Percentiles rank a stretch among this genome's conserved stretches.
phyloP scores from a whole-genome alignment of 2,888 invertebrate genomes.

The Conus canariensis region DNA sequence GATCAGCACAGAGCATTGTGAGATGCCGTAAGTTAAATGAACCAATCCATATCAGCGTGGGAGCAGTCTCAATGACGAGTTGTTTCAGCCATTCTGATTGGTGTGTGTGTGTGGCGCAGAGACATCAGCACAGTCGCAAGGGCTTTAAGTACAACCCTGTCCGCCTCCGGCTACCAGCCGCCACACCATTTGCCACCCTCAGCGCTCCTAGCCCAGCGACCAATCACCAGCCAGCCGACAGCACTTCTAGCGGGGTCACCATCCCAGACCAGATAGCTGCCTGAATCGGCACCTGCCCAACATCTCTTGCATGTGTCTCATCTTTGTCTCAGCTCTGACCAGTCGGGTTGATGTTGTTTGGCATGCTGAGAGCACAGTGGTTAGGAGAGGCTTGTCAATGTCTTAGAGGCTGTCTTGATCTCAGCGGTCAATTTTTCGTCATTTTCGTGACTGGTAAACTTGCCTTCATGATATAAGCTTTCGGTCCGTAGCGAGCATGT shows the following conservation, averaged over 20 bases:
- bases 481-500: no score
- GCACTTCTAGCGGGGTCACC: not conserved
- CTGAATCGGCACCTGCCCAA: not conserved
- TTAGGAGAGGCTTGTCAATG: no score
- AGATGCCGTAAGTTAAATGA: no score
- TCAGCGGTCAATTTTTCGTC: not conserved
- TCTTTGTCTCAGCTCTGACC: not conserved
- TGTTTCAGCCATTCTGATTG: not conserved
- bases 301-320: not conserved
- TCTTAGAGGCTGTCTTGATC: not conserved
- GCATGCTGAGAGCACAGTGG: no score
- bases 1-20: no score
- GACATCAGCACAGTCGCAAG: conserved; percentile 39
- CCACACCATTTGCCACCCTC: conserved; percentile 12
- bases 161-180: conserved; percentile 34
- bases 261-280: conserved; percentile 35
- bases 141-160: conserved; percentile 48
- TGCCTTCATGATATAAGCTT: no score
- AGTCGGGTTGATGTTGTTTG: no score
- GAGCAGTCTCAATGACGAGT: no score
- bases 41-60: no score
- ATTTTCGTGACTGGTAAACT: no score
- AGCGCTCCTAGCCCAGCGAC: not conserved
- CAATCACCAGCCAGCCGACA: not conserved
- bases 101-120: conserved; percentile 1